These are phyloP conservation scores for Corythornis madagascariensis DNA, from an alignment of 2,113 vertebrate species.

Conservation along the genomic window DNA sequence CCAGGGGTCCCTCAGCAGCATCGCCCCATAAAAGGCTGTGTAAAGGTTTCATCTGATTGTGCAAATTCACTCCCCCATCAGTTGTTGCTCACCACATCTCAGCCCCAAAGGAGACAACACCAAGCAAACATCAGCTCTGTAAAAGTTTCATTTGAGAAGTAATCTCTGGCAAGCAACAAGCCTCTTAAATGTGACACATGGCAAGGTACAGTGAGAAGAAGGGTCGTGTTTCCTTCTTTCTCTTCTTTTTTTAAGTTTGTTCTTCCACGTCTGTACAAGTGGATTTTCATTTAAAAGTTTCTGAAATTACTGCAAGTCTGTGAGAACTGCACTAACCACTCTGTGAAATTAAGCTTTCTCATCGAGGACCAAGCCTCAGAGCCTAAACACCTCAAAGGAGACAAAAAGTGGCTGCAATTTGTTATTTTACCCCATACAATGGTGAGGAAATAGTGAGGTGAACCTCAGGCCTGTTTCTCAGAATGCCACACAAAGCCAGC, in stretches of 20 bases:
- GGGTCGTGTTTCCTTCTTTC: not conserved
- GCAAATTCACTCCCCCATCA: conserved; percentile 6
- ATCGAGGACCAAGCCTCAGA: not conserved
- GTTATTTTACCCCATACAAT: not conserved
- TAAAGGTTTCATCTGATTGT: conserved; percentile 39
- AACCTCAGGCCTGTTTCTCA: not conserved
- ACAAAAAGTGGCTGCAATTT: not conserved
- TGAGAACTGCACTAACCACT: not conserved
- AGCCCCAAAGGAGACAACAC: not conserved
- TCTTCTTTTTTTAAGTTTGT: not conserved
- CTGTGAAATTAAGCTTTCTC: not conserved
- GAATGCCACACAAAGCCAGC: not conserved
- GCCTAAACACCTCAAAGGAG: not conserved
- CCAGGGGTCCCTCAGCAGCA: not conserved
- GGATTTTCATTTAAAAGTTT: not conserved
- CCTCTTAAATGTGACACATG: not conserved
- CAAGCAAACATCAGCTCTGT: conserved; percentile 2
- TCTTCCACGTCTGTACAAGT: conserved; percentile 1
- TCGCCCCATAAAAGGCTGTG: not conserved
- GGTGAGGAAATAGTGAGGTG: not conserved
- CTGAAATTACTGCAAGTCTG: not conserved
- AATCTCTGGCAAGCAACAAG: conserved; percentile 1
- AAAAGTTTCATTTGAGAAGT: not conserved
- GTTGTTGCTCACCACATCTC: not conserved
- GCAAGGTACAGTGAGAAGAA: not conserved